Conservation (phyloP, 2,113 vertebrate genomes). For the Melanerpes formicivorus region DNA sequence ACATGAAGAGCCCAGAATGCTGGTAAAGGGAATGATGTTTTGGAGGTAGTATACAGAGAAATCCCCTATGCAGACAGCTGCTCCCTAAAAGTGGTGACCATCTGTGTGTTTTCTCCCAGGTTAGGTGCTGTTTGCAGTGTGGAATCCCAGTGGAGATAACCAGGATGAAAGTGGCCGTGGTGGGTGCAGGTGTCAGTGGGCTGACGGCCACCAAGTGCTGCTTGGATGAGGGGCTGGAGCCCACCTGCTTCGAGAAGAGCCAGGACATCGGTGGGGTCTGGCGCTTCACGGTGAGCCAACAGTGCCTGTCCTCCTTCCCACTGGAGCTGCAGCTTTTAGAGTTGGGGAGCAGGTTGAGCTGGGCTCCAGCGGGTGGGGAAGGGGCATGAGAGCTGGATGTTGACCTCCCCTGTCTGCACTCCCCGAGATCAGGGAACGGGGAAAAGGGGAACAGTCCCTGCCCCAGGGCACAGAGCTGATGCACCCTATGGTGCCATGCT, state of each 20-base stretch:
- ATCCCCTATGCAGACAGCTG: not conserved
- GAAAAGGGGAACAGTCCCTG: rapidly evolving
- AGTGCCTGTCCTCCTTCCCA: rapidly evolving
- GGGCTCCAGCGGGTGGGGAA: rapidly evolving
- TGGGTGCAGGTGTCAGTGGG: conserved; percentile 83
- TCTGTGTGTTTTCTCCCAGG: not conserved
- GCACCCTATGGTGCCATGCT: rapidly evolving
- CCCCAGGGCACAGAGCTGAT: rapidly evolving
- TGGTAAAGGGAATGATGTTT: not conserved
- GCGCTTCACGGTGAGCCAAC: conserved; percentile 78
- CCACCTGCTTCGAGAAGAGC: conserved; percentile 86
- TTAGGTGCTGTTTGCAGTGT: not conserved
- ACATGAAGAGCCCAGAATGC: not conserved
- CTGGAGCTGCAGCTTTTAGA: not conserved
- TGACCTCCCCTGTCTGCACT: not conserved
- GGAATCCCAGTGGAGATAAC: rapidly evolving
- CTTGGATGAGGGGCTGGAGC: conserved; percentile 84
- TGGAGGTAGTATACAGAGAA: not conserved
- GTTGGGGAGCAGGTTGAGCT: rapidly evolving
- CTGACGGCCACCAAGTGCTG: conserved; percentile 84
- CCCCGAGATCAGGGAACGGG: not conserved
- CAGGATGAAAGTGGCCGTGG: conserved; percentile 78
- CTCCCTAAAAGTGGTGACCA: not conserved
- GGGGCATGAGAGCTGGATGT: not conserved
- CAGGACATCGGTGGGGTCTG: conserved; percentile 83